These are phyloP conservation scores for Tachina fera DNA, from an alignment of 2,888 invertebrate species.

Conservation along the genomic window DNA sequence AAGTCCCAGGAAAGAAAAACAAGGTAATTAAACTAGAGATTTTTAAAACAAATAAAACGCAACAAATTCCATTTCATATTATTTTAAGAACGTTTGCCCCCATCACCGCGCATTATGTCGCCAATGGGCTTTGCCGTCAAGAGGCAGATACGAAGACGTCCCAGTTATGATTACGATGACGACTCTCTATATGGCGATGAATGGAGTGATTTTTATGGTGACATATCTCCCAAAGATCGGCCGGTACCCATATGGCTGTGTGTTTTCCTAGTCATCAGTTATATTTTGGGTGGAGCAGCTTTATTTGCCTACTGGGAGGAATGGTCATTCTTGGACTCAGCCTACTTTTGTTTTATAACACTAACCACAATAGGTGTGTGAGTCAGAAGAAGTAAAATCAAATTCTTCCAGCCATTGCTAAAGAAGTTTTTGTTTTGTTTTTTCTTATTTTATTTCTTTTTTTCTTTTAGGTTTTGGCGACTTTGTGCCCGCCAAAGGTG, in stretches of 20 bases:
- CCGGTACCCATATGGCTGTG: slow-evolving; percentile 96
- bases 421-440: neutral
- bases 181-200: slow-evolving; percentile 86
- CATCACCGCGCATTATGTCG: slow-evolving; percentile 87
- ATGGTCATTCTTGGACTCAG: slow-evolving; percentile 94
- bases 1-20: slow-evolving; percentile 72
- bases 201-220: slow-evolving; percentile 83
- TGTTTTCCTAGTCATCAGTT: slow-evolving; percentile 93
- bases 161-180: slow-evolving; percentile 84
- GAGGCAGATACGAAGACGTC: slow-evolving; percentile 84
- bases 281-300: slow-evolving; percentile 94
- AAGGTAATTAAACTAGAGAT: slow-evolving; percentile 66
- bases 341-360: slow-evolving; percentile 97
- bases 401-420: neutral
- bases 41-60: neutral
- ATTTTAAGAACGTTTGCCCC: slow-evolving; percentile 78
- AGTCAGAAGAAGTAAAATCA: slow-evolving; percentile 12
- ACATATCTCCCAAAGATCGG: slow-evolving; percentile 82
- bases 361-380: slow-evolving; percentile 91
- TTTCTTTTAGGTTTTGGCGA: slow-evolving; percentile 89
- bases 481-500: slow-evolving; percentile 91
- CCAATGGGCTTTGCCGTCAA: slow-evolving; percentile 87
- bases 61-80: neutral
- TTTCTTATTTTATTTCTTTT: neutral
- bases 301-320: slow-evolving; percentile 93